Evolutionary conservation across 2,888 invertebrate species (phyloP), one percentile per base, ranked within the genome.

Genomic region (Hartigia nigra): DNA sequence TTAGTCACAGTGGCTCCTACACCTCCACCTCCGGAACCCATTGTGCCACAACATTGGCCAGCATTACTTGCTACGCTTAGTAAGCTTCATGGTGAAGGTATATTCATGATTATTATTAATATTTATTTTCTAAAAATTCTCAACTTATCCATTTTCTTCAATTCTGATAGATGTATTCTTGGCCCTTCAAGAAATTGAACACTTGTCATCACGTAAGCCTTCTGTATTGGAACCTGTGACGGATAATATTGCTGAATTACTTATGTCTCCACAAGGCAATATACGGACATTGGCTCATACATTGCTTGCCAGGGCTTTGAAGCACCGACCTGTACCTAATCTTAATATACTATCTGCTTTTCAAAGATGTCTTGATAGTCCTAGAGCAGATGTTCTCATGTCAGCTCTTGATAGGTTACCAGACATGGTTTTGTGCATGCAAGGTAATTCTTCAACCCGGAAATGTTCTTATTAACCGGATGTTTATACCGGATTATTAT

Each of bases 351-450:
- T 98, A 3, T 95, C 96, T 74, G 95, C 96, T 0, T 95, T 97
- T 87, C 93, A 98, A 78, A 95, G 96, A 85, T 97, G 98, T 89
- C 92, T 98, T 79, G 95, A 97, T 84, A 96, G 95, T 81, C 93
- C 94, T 74, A 95, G 96, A 89, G 95, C 96, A 0, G 97, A 97
- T 82, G 94, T 98, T 70, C 95, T 96, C 0, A 94, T 94, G 84
- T 95, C 96, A 0, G 95, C 96, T 37, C 93, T 98, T 74, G 97
- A 97, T 83, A 95, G 95, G 90, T 92, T 98, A 76, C 95, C 97
- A 0, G 98, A 98, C 87, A 95, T 98, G 82, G 94, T 96, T 77
- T 93, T 97, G 14, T 95, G 97, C 82, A 94, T 96, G 93, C 97
- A 97, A 92, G 93, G 93, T 93, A 87, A 86, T 79, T 35, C 34